These are phyloP conservation scores for Rapana venosa DNA, from an alignment of 2,888 invertebrate genomes.

Conservation along the genomic window DNA sequence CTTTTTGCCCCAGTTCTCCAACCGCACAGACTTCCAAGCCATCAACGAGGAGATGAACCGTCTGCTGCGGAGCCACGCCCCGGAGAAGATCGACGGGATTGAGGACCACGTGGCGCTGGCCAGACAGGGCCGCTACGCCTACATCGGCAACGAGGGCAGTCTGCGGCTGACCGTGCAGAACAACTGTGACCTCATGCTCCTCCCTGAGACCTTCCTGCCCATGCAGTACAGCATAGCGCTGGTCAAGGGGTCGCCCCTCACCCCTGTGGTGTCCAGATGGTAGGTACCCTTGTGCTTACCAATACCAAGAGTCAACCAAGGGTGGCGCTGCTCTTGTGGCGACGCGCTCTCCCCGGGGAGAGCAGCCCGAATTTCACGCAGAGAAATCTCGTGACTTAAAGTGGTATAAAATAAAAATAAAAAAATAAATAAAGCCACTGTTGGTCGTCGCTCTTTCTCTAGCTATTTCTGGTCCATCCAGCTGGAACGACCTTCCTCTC, in stretches of 20 bases:
- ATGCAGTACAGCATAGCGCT: conserved; percentile 16
- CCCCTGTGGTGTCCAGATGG: conserved; percentile 23
- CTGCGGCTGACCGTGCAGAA: neutral
- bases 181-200: conserved; percentile 30
- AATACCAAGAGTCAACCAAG: too few species aligned
- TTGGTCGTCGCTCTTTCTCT: too few species aligned
- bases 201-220: conserved; percentile 30
- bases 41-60: neutral
- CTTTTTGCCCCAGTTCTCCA: neutral
- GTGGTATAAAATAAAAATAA: too few species aligned
- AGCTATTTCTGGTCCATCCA: too few species aligned
- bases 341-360: too few species aligned
- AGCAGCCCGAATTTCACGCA: too few species aligned
- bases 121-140: conserved; percentile 20
- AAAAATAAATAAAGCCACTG: too few species aligned
- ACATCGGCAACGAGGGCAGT: conserved; percentile 33
- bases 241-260: conserved; percentile 28
- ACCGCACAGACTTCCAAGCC: conserved; percentile 21
- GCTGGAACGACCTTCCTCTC: too few species aligned
- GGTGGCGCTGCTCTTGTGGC: too few species aligned
- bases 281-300: neutral
- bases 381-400: too few species aligned
- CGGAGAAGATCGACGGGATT: neutral
- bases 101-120: neutral
- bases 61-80: neutral